Base-by-base conservation (phyloP, 2,113 vertebrate genomes). In the Pteropus alecto region DNA sequence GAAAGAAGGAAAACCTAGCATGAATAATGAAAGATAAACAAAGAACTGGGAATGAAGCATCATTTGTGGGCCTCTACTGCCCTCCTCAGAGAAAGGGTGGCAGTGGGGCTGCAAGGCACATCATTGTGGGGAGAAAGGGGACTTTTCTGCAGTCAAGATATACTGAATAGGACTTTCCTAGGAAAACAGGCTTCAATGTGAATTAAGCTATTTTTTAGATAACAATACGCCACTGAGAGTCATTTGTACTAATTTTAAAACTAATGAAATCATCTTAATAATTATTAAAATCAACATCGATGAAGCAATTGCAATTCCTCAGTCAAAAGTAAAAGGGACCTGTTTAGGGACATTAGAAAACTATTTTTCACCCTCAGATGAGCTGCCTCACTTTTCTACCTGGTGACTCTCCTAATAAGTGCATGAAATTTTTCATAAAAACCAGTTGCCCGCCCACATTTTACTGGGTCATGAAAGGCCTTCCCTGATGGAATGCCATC, bases 61-160 rank as follows among this genome's bases (percentile, higher is more conserved):
- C 84, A 97, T 97, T 77, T 58, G 95, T 97, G 96, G 93, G 91
- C 43, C 96, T 98, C 96, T 97, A 94, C 97, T 97, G 98, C 98
- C 98, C 98, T 96, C 98, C 88, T 94, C 97, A 96, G 97, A 97
- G 94, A 61, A 94, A 96, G 85, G 35, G 10, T 1, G 43, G 86
- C 91, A 93, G 77, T 94, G 77, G 87, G 95, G 48, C n/a, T 85
- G 51, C 46, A 43, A 43, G 78, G 12, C n/a, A 15, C 51, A 18
- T 28, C 11, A 0, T 0, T 3, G 5, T 30, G 15, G 81, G 76
- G 38, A 74, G 41, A 60, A 35, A 83, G 56, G 76, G 84, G 84
- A 6, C 16, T 48, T 67, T 79, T 43, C 54, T 16, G 46, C 35
- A 63, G 14, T 7, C 6, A 22, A 24, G 21, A 41, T 16, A 35